Base-by-base conservation (phyloP, 2,797 vertebrate species). In the Apogon talboti region DNA sequence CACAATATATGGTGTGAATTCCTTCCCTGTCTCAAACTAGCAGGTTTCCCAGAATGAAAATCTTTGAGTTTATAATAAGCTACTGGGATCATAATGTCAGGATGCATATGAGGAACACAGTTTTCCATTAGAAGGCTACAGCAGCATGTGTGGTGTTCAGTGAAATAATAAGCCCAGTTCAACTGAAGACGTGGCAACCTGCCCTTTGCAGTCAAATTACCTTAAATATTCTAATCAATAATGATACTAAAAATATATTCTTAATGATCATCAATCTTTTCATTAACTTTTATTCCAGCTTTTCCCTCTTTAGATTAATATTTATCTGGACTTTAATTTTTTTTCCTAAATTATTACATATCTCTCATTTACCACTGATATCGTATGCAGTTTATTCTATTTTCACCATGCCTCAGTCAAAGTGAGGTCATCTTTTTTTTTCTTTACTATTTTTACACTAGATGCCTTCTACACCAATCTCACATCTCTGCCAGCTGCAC, bases 1-100 rank as follows among this genome's bases (percentile, higher is more conserved):
- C 91, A 93, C 89, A 87, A 79, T 67, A 71, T 77, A 69, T 55
- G 79, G 66, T 57, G 66, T 44, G 82, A 74, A 79, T 77, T 19
- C 5, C 76, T 30, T 83, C 77, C 66, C 67, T 21, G 47, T 75
- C 66, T 74, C 55, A 65, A 66, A 70, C 65, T 79, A 37, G 60
- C 72, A 73, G 15, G 59, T 78, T 76, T 78, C 66, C 71, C 45
- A 10, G 16, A 13, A 53, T 52, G 51, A 46, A 41, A 58, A 59
- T 24, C 13, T 60, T 10, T 14, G 63, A 38, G 37, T 61, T 64
- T 63, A 45, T 71, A 11, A 10, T 73, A 45, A 57, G 49, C 75
- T 11, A 47, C 52, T n/a, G n/a, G 71, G 70, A 76, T 42, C 61
- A n/a, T n/a, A n/a, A 60, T 15, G 37, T 66, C 12, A 54, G 53